phyloP scores from a whole-genome alignment of 2,113 vertebrate genomes.

The Coptodon rendalli region DNA sequence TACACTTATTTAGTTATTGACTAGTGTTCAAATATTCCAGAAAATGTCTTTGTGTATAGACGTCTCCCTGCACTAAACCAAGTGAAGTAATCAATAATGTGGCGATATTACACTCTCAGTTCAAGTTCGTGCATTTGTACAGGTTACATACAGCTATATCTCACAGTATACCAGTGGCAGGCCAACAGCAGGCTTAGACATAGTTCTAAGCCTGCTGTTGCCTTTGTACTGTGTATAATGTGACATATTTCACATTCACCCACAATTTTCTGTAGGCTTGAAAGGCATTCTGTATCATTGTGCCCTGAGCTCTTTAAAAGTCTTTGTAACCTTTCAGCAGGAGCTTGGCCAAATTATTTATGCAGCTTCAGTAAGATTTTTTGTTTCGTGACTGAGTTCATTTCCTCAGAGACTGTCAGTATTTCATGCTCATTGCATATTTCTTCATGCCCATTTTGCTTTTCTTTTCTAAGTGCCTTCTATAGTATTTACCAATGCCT shows the following conservation, averaged over 20 bases:
- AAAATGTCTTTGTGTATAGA: background rate
- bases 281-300: background rate
- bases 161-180: background rate
- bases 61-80: background rate
- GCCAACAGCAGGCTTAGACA: background rate
- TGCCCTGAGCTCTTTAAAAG: background rate
- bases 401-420: background rate
- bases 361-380: background rate
- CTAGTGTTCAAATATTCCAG: background rate
- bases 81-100: slow-evolving; percentile 3
- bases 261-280: background rate
- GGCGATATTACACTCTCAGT: background rate
- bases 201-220: background rate
- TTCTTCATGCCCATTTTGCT: background rate
- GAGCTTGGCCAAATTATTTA: background rate
- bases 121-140: background rate
- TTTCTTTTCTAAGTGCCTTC: background rate
- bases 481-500: background rate
- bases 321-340: background rate
- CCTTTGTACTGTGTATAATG: background rate
- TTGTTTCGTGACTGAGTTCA: background rate
- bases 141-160: background rate
- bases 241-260: background rate
- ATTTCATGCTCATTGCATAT: background rate
- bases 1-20: background rate